A percentile compares a stretch with the other conserved stretches of the same genome.
These are phyloP conservation scores for Stictocephala bisonia DNA, from an alignment of 2,888 invertebrate species.

Conservation along the genomic window DNA sequence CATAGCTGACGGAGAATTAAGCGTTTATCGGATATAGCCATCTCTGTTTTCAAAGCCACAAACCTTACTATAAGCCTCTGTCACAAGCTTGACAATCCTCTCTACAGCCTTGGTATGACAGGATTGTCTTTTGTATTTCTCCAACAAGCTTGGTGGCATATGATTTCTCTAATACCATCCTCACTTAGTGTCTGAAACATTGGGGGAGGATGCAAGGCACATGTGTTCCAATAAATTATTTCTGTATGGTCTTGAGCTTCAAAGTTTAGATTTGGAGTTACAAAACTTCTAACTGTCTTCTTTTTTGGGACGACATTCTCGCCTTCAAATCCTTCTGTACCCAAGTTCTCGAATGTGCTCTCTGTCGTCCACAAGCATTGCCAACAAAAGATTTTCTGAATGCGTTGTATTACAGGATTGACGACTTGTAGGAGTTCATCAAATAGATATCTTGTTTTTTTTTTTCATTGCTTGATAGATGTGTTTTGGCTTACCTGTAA, in stretches of 20 bases:
- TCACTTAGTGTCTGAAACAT: constrained; percentile 32
- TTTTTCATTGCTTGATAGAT: constrained; percentile 46
- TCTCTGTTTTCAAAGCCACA: constrained; percentile 26
- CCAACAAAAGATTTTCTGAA: constrained; percentile 50
- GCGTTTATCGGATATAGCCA: constrained; percentile 24
- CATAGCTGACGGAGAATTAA: constrained; percentile 20
- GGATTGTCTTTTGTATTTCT: constrained; percentile 43
- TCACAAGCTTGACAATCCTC: constrained; percentile 42
- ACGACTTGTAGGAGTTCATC: constrained; percentile 50
- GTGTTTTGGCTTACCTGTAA: constrained; percentile 49
- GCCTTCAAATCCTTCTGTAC: neutral
- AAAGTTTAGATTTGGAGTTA: constrained; percentile 4
- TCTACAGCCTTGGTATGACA: constrained; percentile 51
- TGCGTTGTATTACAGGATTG: constrained; percentile 55
- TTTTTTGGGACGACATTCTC: neutral
- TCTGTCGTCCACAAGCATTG: constrained; percentile 23
- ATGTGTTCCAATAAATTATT: constrained; percentile 38
- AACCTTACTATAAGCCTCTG: constrained; percentile 33
- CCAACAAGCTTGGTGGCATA: neutral
- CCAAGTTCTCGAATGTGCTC: constrained; percentile 18
- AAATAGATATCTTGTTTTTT: constrained; percentile 45
- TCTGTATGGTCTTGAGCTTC: constrained; percentile 16
- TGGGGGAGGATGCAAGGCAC: constrained; percentile 16
- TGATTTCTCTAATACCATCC: neutral
- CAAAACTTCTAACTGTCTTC: constrained; percentile 32